Conservation (phyloP, 2,888 invertebrate species). For the Hybos culiciformis region DNA sequence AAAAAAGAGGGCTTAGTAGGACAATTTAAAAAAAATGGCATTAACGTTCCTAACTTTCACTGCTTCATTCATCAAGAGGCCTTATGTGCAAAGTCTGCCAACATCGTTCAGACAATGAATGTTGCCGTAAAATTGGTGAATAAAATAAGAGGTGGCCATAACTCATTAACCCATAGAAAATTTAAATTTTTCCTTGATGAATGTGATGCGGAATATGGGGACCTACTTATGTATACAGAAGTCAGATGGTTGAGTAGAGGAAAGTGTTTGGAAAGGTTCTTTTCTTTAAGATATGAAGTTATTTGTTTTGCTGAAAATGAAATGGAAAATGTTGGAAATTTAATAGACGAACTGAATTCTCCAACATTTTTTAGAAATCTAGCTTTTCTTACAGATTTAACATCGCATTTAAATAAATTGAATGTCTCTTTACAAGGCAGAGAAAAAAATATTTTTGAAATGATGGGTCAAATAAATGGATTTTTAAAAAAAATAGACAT, state of each 20-base stretch:
- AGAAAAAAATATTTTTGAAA: neutral
- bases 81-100: constrained; percentile 3
- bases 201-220: constrained; percentile 10
- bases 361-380: constrained; percentile 1
- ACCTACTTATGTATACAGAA: constrained; percentile 12
- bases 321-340: no score
- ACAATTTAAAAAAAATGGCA: constrained; percentile 8
- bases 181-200: constrained; percentile 13
- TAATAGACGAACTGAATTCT: neutral
- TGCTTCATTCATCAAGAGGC: constrained; percentile 14
- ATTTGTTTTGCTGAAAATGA: constrained; percentile 7
- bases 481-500: no score
- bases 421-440: neutral
- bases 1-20: constrained; percentile 10
- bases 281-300: constrained; percentile 11
- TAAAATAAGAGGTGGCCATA: neutral
- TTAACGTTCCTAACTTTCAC: constrained; percentile 12
- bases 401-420: constrained; percentile 3
- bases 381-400: constrained; percentile 3
- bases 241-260: constrained; percentile 15
- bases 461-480: neutral
- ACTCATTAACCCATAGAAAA: constrained; percentile 6
- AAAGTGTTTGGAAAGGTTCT: constrained; percentile 13
- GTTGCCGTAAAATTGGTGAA: constrained; percentile 6
- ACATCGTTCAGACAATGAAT: constrained; percentile 10